Evolutionary conservation across 1,140 invertebrate genomes (phyloP).

Genomic region (Nasonia longicornis): DNA sequence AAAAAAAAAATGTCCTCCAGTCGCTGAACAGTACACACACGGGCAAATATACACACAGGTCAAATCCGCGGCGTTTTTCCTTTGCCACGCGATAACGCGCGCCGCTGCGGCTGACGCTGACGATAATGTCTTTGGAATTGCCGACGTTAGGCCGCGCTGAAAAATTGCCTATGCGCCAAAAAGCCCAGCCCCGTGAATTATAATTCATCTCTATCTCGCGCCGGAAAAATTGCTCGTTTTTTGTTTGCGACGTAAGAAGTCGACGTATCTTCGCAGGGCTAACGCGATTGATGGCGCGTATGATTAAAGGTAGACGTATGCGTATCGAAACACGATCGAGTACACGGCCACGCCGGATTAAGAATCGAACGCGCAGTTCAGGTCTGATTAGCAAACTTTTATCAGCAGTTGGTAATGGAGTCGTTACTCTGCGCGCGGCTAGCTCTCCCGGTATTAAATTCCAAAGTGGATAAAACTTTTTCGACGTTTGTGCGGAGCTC

Average conservation of each 20-base stretch:
- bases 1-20: not conserved
- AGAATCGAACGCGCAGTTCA: not conserved
- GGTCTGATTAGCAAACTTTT: conserved; percentile 20
- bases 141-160: not conserved
- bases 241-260: not conserved
- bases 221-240: not conserved
- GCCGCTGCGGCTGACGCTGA: not conserved
- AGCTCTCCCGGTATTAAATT: conserved; percentile 9
- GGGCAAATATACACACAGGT: not conserved
- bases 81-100: not conserved
- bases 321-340: too few relatives aligned
- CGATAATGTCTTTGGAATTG: conserved; percentile 34
- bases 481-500: not conserved
- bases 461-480: conserved; percentile 22
- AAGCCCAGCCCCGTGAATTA: conserved; percentile 5
- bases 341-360: not conserved
- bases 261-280: not conserved
- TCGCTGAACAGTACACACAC: not conserved
- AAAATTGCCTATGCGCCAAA: conserved; percentile 2
- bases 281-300: not conserved
- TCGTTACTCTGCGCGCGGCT: not conserved
- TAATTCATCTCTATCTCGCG: not conserved
- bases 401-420: not conserved
- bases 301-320: not conserved
- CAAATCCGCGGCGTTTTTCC: not conserved